Base-by-base conservation (phyloP, 1,140 invertebrate species). In the Drosophila rufa region DNA sequence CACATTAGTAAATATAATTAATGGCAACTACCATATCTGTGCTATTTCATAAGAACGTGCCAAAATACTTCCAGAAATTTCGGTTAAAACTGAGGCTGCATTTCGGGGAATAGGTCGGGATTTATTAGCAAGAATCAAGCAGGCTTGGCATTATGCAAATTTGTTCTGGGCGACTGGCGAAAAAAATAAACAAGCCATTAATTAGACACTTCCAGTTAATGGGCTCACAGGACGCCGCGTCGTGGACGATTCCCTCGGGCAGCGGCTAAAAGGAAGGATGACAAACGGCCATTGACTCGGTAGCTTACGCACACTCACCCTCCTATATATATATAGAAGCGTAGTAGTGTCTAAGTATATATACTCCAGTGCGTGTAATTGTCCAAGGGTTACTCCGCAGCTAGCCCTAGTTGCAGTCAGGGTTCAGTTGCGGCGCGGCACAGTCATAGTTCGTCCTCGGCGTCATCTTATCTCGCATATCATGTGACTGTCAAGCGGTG, bases 111-210 rank as follows among this genome's bases (percentile, higher is more conserved):
- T 45, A n/a, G 42, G 40, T 59, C 19, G 4, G 42, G 64, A 46
- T 46, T 60, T 46, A 7, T 56, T n/a, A 56, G 9, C 19, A 11
- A 33, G 53, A 40, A 15, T 15, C 47, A 4, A 14, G 8, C 9
- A 56, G 67, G 67, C 67, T 73, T 45, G 69, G 43, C 69, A 40
- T 55, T 82, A 82, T 82, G 80, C 47, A 64, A 83, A 82, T 79
- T 40, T 8, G 15, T 48, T 22, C 43, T 40, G 69, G 50, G 17
- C 57, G 19, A 40, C 36, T 89, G 84, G 67, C 83, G 75, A 87
- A 86, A 80, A 87, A 86, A 80, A 78, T 89, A 87, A 84, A 78
- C 73, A 47, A 19, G 27, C 48, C 50, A 67, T 65, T 84, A 89
- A 87, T 87, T 87, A 87, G 67, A 38, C 73, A 77, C 46, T 80